A percentile compares a stretch with the other conserved stretches of the same genome.
These are phyloP conservation scores for Narcine bancroftii DNA, from an alignment of 2,113 vertebrate genomes.

Conservation along the genomic window DNA sequence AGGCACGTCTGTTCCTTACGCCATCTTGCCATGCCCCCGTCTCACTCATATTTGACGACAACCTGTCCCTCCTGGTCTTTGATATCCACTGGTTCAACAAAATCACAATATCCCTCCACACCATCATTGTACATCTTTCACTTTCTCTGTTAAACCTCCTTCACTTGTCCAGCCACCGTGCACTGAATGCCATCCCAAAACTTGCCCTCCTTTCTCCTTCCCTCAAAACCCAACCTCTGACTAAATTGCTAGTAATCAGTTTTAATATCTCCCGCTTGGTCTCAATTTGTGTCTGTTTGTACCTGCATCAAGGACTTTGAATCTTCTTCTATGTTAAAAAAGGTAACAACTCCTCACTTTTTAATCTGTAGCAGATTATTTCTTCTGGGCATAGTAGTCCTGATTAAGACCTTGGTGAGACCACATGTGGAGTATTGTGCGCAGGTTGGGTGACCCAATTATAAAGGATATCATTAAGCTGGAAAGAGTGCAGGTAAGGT, in stretches of 20 bases:
- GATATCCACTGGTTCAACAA: not conserved
- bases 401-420: too few species aligned
- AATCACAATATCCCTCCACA: not conserved
- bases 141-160: not conserved
- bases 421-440: too few species aligned
- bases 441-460: too few species aligned
- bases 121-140: not conserved
- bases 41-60: not conserved
- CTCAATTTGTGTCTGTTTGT: not conserved
- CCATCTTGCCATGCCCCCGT: not conserved
- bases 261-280: not conserved
- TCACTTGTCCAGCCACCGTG: not conserved
- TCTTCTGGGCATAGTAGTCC: too few species aligned
- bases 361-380: not conserved
- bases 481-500: too few species aligned
- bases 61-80: not conserved
- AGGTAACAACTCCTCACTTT: not conserved
- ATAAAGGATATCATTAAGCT: too few species aligned
- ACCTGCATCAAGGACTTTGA: not conserved
- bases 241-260: not conserved
- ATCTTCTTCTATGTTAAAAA: not conserved
- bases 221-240: not conserved
- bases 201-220: not conserved
- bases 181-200: not conserved
- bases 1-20: too few species aligned